Conservation (phyloP, 2,797 vertebrate genomes). For the Phrynocephalus guinanensis region DNA sequence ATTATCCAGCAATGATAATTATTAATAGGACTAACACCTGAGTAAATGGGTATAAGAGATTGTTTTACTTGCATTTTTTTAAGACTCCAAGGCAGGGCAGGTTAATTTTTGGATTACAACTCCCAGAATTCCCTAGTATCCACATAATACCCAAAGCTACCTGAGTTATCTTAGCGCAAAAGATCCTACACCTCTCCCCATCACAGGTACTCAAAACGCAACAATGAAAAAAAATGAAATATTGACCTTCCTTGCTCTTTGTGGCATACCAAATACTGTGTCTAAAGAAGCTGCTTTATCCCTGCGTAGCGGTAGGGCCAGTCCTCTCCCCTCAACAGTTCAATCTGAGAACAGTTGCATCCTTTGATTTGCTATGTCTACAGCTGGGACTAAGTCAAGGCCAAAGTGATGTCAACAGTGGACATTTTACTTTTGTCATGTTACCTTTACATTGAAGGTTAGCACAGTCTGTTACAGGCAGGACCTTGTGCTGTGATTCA, state of each 20-base stretch:
- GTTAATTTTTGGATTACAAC: too few relatives aligned
- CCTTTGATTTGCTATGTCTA: neutral
- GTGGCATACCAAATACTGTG: too few relatives aligned
- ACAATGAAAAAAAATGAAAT: neutral
- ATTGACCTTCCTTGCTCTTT: too few relatives aligned
- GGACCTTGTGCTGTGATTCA: conserved; percentile 49
- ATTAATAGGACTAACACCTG: too few relatives aligned
- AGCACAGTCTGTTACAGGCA: conserved; percentile 37
- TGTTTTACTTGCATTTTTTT: too few relatives aligned
- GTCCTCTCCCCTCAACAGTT: neutral
- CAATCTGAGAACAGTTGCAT: neutral
- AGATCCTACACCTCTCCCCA: too few relatives aligned
- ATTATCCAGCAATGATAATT: too few relatives aligned
- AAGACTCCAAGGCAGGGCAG: too few relatives aligned
- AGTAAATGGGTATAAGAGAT: too few relatives aligned
- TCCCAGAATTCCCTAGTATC: too few relatives aligned
- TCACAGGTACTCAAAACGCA: too few relatives aligned
- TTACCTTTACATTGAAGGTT: conserved; percentile 32
- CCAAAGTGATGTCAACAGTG: conserved; percentile 39
- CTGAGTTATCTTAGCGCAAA: too few relatives aligned
- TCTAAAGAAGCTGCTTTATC: neutral
- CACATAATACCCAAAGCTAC: neutral
- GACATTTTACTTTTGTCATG: neutral
- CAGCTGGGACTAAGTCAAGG: neutral
- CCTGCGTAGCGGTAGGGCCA: neutral